Evolutionary conservation across 92 coral and sea anemone genomes (phyloP), one percentile per base, ranked within the genome.

Genomic region (Porites cylindrica): DNA sequence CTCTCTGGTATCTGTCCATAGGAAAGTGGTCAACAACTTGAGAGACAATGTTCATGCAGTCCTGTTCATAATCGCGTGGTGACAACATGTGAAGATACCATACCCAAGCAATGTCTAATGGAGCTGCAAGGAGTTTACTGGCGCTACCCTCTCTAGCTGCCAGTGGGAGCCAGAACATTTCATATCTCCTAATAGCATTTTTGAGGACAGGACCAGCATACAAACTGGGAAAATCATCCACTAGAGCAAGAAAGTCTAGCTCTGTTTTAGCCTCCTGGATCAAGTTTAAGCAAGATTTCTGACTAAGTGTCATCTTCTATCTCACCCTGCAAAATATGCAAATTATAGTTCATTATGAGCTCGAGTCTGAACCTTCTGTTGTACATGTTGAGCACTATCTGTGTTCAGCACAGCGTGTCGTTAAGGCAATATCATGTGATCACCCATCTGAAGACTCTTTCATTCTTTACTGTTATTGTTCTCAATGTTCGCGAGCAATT

Each of bases 161-260:
- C 23, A 85, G 76, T 24, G 93, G 93, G 63, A 90, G 78, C 93
- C 93, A 90, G 66, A 67, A 90, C 16, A 66, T 29, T 61, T 90
- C 93, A 71, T 90, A 90, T 23, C 93, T 87, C 47, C 88, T 85
- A 1, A 88, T 88, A 56, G 91, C 91, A 50, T 82, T 88, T 21
- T 82, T 72, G 17, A 88, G 78, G 38, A 88, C 51, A 19, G 82
- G 71, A 23, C 91, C 78, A 9, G 8, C 50, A 65, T 66, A 32
- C 59, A 88, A 38, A 24, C 19, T 12, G 4, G 83, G 91, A 52
- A 81, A 29, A 7, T 82, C 51, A 65, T 82, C 83, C 1, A 88
- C 88, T 10, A 81, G 29, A 23, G 73, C 43, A 17, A 88, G 91
- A 47, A 88, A 88, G 12, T 88, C 87, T 6, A 88, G 77, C 29